phyloP scores from a whole-genome alignment of 2,888 invertebrate genomes.

The Sericinus montela region DNA sequence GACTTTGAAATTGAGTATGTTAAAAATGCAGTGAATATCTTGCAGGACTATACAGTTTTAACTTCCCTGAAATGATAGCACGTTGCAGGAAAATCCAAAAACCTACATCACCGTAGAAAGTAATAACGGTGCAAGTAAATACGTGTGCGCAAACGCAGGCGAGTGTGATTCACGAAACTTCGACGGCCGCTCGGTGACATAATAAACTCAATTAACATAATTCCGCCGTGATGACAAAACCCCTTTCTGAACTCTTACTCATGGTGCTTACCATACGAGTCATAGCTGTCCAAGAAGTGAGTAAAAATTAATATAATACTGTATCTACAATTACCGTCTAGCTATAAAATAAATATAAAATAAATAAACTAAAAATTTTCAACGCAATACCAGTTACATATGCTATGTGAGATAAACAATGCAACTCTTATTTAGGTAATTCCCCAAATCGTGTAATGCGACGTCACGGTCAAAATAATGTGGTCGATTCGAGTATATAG shows the following conservation, averaged over 20 bases:
- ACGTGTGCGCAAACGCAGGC: conserved; percentile 33
- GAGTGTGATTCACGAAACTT: conserved; percentile 67
- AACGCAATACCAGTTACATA: too few relatives aligned
- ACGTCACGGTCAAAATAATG: neutral
- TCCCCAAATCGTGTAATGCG: neutral
- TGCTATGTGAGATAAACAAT: too few relatives aligned
- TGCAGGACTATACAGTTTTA: neutral
- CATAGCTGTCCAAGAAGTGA: conserved; percentile 34
- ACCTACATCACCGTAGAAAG: conserved; percentile 53
- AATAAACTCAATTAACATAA: conserved; percentile 74
- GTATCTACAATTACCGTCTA: neutral
- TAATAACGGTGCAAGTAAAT: conserved; percentile 67
- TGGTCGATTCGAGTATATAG: conserved; percentile 23
- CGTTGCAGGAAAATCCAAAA: conserved; percentile 24
- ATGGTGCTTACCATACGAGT: conserved; percentile 35
- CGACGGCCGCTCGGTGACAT: conserved; percentile 59
- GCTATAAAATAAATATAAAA: too few relatives aligned
- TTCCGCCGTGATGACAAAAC: conserved; percentile 50
- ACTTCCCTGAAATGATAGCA: conserved; percentile 16
- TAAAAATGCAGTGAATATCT: too few relatives aligned
- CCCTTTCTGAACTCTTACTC: conserved; percentile 60
- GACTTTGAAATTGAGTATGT: too few relatives aligned
- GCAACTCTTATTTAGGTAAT: neutral
- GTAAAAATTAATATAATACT: conserved; percentile 17
- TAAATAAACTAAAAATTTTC: too few relatives aligned